Evolutionary conservation across 1,140 invertebrate species (phyloP), one percentile per base, ranked within the genome.

Genomic region (Drosophila bocqueti): DNA sequence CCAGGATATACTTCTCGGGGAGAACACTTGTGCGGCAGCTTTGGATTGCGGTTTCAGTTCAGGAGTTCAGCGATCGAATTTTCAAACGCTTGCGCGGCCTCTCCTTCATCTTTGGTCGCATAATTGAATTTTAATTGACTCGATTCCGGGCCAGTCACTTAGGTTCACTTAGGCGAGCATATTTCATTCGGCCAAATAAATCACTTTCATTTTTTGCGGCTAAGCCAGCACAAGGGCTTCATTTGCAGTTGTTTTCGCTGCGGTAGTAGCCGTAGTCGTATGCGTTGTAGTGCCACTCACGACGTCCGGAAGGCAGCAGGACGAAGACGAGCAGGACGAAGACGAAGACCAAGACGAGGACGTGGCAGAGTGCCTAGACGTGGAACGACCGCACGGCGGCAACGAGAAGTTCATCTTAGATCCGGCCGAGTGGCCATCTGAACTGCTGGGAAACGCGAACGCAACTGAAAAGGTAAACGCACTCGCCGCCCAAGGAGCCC

Each of bases 401-500:
- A 63, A 46, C 26, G 66, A 58, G 49, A 63, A 73, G 60, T 58
- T 65, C 40, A 65, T 66, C 54, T 40, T 71, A 62, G 45, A 54
- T 38, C 47, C 64, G 64, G 79, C 79, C 86, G 79, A 75, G 59
- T 69, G 79, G 76, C 79, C 84, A 92, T 91, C 80, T 90, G 89
- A 79, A 90, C 85, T 75, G 91, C 82, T 84, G 89, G 89, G 75
- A 80, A 80, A 84, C 79, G 81, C 85, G 83, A 92, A 91, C 87
- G 85, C 91, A 92, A 92, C 91, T 92, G 83, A 91, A 90, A 80
- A 84, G 91, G 91, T 92, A 92, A 91, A 92, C 87, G 91, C 66
- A 91, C 91, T 83, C 84, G 84, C 42, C 26, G 72, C 58, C 68
- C 75, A 90, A 78, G 46, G 59, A 72, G 75, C 45, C 73, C 59